Conservation (phyloP, 1,140 invertebrate species). For the Drosophila persimilis region DNA sequence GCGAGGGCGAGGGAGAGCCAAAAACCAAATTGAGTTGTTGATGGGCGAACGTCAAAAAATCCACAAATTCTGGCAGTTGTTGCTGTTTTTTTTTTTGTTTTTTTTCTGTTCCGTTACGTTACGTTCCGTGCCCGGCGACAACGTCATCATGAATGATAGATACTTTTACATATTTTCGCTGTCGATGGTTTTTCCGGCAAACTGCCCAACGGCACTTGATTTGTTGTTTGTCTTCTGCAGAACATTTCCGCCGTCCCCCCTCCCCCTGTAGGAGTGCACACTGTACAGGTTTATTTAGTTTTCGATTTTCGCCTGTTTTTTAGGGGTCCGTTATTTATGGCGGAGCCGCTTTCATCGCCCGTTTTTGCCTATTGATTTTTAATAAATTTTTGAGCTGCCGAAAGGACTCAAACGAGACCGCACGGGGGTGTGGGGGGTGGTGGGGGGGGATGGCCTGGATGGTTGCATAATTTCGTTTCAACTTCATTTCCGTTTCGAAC, state of each 20-base stretch:
- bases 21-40: constrained; percentile 72
- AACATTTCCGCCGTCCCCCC: constrained; percentile 52
- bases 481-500: constrained; percentile 81
- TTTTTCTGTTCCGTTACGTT: constrained; percentile 28
- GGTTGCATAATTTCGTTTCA: constrained; percentile 78
- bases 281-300: constrained; percentile 66
- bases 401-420: constrained; percentile 47
- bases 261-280: constrained; percentile 5
- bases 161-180: constrained; percentile 75
- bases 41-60: constrained; percentile 62
- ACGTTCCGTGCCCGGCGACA: constrained; percentile 36
- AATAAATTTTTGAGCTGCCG: constrained; percentile 73
- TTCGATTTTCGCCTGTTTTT: constrained; percentile 37
- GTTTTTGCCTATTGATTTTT: constrained; percentile 66
- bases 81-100: background rate
- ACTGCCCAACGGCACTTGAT: constrained; percentile 72
- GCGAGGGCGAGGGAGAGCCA: background rate
- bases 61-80: constrained; percentile 46
- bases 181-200: constrained; percentile 55
- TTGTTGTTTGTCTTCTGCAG: constrained; percentile 79
- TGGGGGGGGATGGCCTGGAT: background rate
- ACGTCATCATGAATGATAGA: constrained; percentile 72
- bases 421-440: background rate
- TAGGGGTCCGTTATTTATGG: constrained; percentile 64
- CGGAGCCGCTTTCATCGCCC: constrained; percentile 23